phyloP scores from a whole-genome alignment of 2,797 vertebrate genomes.

The Eospalax fontanierii region DNA sequence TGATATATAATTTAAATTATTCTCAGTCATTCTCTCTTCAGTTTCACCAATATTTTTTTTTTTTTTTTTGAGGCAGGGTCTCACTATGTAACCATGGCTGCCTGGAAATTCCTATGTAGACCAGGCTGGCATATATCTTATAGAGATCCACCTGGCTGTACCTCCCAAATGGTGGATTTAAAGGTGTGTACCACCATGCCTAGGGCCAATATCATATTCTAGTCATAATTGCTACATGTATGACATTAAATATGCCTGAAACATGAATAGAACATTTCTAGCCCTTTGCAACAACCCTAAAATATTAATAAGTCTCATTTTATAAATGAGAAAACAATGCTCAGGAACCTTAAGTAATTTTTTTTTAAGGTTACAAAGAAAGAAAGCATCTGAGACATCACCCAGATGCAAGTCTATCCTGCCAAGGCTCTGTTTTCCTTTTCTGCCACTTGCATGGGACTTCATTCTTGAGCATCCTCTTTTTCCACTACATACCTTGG shows the following conservation, averaged over 20 bases:
- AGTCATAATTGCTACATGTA: neutral
- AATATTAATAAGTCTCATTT: neutral
- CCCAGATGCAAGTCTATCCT: neutral
- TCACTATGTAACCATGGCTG: too few species aligned
- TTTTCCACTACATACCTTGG: neutral
- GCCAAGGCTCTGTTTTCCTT: neutral
- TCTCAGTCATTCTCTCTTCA: constrained; percentile 37
- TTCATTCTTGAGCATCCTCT: neutral
- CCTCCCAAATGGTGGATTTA: too few species aligned
- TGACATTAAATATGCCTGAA: neutral
- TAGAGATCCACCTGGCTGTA: too few species aligned
- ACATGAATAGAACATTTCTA: neutral
- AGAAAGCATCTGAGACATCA: neutral
- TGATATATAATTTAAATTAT: constrained; percentile 3
- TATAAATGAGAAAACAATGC: constrained; percentile 42
- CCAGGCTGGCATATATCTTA: too few species aligned
- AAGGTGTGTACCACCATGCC: too few species aligned
- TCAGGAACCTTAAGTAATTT: neutral
- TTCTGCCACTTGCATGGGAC: neutral
- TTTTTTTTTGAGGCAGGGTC: too few species aligned
- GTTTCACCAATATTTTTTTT: neutral
- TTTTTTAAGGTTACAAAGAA: constrained; percentile 55
- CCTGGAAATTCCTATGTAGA: too few species aligned
- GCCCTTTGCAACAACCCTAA: too few species aligned
- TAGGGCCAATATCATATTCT: neutral